These are phyloP conservation scores for Drosophila cardini DNA, from an alignment of 1,140 invertebrate species.

Conservation along the genomic window DNA sequence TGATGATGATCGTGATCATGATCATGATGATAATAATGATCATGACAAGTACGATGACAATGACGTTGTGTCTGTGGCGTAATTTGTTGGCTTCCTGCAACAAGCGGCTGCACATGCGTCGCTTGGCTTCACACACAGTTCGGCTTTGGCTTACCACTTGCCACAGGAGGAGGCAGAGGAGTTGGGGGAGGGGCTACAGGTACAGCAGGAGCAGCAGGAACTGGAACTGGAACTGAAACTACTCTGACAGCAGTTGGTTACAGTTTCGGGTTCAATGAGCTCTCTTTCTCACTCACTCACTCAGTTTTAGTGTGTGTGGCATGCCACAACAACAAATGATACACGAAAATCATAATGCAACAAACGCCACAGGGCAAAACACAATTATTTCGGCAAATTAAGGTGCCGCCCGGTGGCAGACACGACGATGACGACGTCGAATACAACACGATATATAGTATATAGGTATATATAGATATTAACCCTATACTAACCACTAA, in stretches of 20 bases:
- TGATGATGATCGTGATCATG: neutral
- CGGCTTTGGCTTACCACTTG: slow-evolving; percentile 1
- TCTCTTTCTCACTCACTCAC: neutral
- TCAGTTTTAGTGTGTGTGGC: slow-evolving; percentile 29
- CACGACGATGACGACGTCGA: slow-evolving; percentile 33
- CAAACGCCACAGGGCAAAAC: slow-evolving; percentile 7
- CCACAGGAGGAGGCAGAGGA: slow-evolving; percentile 26
- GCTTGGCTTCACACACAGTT: slow-evolving; percentile 60
- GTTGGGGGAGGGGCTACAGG: too few relatives aligned
- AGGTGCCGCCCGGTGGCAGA: slow-evolving; percentile 67
- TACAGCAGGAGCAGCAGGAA: too few relatives aligned
- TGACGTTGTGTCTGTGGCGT: slow-evolving; percentile 40
- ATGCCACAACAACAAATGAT: slow-evolving; percentile 63
- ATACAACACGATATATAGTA: slow-evolving; percentile 6
- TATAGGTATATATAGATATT: slow-evolving; percentile 11
- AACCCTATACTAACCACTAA: slow-evolving; percentile 49
- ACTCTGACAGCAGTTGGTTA: slow-evolving; percentile 39
- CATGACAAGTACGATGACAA: slow-evolving; percentile 1
- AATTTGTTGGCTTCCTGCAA: slow-evolving; percentile 82
- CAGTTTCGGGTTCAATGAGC: slow-evolving; percentile 76
- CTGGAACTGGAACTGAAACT: neutral
- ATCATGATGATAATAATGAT: neutral
- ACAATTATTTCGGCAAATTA: slow-evolving; percentile 58
- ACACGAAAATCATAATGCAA: slow-evolving; percentile 57
- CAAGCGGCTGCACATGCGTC: slow-evolving; percentile 80